Evolutionary conservation across 2,888 invertebrate species (phyloP).

Genomic region (Phortica magna): DNA sequence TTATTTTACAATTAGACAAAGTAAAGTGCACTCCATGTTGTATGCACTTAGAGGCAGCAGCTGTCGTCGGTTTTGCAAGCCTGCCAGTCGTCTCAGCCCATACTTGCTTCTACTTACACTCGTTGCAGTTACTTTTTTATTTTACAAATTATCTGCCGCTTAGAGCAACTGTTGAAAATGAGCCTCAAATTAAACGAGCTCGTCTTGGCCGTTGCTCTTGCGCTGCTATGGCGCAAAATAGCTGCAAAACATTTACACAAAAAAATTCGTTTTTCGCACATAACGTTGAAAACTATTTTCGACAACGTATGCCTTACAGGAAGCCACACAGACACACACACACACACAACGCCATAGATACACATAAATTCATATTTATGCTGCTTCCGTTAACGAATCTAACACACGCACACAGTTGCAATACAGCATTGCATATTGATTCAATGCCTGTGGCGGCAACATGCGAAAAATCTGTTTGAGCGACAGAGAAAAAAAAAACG

Average conservation of each 20-base stretch:
- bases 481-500: neutral
- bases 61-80: neutral
- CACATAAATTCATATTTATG: neutral
- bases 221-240: neutral
- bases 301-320: neutral
- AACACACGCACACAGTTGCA: neutral
- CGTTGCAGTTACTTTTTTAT: neutral
- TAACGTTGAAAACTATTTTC: slow-evolving; percentile 3
- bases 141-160: neutral
- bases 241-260: slow-evolving; percentile 4
- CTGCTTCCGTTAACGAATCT: slow-evolving; percentile 2
- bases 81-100: too few relatives aligned
- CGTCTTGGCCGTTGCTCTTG: neutral
- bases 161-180: neutral
- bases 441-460: neutral
- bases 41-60: slow-evolving; percentile 33
- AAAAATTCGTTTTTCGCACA: slow-evolving; percentile 16
- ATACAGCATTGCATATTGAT: slow-evolving; percentile 11
- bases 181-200: slow-evolving; percentile 31
- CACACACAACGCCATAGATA: neutral
- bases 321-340: neutral
- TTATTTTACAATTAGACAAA: slow-evolving; percentile 70
- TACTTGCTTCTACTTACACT: neutral
- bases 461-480: neutral
- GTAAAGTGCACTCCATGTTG: slow-evolving; percentile 56